phyloP scores from a whole-genome alignment of 2,888 invertebrate genomes.

The Chirona hameri region DNA sequence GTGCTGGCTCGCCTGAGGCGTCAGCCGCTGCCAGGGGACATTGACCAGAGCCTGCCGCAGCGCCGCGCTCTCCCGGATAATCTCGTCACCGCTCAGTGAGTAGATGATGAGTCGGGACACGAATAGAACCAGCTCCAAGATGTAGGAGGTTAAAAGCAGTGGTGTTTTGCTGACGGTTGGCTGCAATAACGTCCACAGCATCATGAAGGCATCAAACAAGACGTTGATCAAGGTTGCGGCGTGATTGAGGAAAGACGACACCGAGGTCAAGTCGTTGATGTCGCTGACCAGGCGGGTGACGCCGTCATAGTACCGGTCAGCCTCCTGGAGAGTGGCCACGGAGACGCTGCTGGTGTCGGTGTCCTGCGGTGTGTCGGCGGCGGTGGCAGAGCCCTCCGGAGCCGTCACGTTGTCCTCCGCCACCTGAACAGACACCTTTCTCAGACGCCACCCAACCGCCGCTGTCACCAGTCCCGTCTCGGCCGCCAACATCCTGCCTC shows the following conservation, averaged over 20 bases:
- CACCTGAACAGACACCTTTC: too few relatives aligned
- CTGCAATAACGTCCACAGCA: neutral
- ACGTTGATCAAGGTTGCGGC: neutral
- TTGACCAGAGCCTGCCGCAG: neutral
- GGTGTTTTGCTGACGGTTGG: too few relatives aligned
- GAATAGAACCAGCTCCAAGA: neutral
- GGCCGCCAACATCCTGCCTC: too few relatives aligned
- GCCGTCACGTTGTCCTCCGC: too few relatives aligned
- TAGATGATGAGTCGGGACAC: neutral
- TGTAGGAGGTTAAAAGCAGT: neutral
- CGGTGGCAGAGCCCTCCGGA: too few relatives aligned
- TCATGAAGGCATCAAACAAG: neutral
- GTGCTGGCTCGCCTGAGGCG: neutral
- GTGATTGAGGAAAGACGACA: neutral
- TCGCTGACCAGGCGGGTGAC: neutral
- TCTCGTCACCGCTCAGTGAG: neutral
- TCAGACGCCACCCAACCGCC: too few relatives aligned
- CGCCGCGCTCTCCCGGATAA: neutral
- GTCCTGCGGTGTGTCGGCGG: too few relatives aligned
- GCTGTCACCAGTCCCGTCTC: too few relatives aligned
- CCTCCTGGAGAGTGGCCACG: too few relatives aligned
- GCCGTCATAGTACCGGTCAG: too few relatives aligned
- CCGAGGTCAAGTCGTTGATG: neutral
- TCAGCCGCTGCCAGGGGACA: neutral
- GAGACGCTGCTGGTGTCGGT: too few relatives aligned